Conservation (phyloP, 1,140 invertebrate genomes). For the Tetramorium alpestre region DNA sequence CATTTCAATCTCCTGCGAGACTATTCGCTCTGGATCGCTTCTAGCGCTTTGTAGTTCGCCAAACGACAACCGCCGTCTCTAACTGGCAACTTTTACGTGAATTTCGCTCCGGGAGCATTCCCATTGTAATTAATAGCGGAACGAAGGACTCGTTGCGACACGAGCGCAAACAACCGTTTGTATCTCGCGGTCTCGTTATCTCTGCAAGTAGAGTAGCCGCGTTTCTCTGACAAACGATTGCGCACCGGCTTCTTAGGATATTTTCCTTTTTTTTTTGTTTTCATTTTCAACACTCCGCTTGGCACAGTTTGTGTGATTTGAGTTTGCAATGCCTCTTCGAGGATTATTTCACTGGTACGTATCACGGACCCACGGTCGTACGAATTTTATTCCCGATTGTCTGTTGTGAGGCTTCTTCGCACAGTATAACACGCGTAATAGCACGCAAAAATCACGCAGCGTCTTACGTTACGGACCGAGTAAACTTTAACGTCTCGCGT, state of each 20-base stretch:
- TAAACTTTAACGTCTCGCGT: neutral
- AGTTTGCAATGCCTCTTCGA: conserved; percentile 64
- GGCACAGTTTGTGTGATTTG: conserved; percentile 71
- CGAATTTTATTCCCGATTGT: conserved; percentile 10
- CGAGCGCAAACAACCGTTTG: neutral
- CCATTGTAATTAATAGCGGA: neutral
- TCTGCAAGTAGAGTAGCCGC: neutral
- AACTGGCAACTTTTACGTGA: neutral
- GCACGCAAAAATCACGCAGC: conserved; percentile 50
- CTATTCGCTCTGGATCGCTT: neutral
- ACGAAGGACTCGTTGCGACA: neutral
- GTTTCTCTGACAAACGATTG: conserved; percentile 5
- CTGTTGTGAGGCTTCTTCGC: conserved; percentile 57
- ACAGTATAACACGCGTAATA: conserved; percentile 47
- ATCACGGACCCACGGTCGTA: conserved; percentile 13
- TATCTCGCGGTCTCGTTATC: neutral
- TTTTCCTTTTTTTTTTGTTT: neutral
- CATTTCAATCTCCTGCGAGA: neutral
- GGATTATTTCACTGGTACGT: conserved; percentile 30
- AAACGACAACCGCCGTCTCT: neutral
- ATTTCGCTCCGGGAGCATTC: neutral
- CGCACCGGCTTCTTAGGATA: conserved; percentile 30
- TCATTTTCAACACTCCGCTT: conserved; percentile 66
- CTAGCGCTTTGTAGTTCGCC: neutral
- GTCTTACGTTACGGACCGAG: conserved; percentile 26